Base-by-base conservation (phyloP, 1,140 invertebrate species). In the Papilio dardanus region DNA sequence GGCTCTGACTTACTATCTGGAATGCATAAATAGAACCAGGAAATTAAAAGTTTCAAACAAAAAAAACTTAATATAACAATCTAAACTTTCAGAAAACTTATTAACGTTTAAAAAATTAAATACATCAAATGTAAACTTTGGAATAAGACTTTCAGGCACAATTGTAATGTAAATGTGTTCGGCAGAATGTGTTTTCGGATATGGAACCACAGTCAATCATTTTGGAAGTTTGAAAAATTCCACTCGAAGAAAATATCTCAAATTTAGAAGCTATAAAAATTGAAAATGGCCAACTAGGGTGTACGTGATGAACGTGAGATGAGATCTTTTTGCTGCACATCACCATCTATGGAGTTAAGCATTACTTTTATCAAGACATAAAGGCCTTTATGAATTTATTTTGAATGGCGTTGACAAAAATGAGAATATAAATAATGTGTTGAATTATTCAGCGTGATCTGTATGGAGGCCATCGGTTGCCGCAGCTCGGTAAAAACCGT, bases 381-480 rank as follows among this genome's bases (percentile, higher is more conserved):
- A 92, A 92, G 90, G 89, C 84, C 84, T 84, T 87, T 91, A 92
- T 92, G 90, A 92, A 91, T 92, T 90, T 88, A 90, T 90, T 82
- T 79, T 87, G 88, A 90, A 92, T 87, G 89, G 90, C 89, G 89
- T 92, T 92, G 89, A 90, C 85, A 92, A 93, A 92, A 93, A 93
- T 92, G 92, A 90, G 90, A 93, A 91, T 92, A 92, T 93, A 92
- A 90, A 89, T 88, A 92, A 89, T 91, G 86, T 83, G 81, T 86
- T 93, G 92, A 93, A 93, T 93, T 83, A 93, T 93, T 92, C 92
- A 93, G 92, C 89, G 92, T 92, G 88, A 91, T 92, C 90, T 89
- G 90, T 89, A 91, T 91, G 90, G 92, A 88, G 81, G 88, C 84
- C 74, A 69, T 50, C 86, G 79, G 86, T 86, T 84, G 87, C 79